A percentile compares a stretch with the other conserved stretches of the same genome.
phyloP scores from a whole-genome alignment of 2,113 vertebrate genomes.

The Siniperca knerii region DNA sequence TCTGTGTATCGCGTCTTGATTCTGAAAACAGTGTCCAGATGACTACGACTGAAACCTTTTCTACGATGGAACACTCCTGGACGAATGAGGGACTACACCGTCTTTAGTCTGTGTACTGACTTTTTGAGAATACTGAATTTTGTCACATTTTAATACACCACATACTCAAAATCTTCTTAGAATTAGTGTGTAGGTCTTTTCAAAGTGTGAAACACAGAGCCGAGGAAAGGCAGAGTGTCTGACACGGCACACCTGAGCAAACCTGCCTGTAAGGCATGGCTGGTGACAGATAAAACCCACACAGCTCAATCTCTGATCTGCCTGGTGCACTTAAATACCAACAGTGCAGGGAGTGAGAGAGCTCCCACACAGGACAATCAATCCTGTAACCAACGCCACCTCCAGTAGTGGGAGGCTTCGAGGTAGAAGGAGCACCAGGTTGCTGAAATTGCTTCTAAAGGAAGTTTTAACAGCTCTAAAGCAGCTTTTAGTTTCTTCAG shows the following conservation, averaged over 20 bases:
- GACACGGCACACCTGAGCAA: conserved; percentile 31
- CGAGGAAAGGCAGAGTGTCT: conserved; percentile 7
- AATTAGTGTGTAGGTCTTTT: background rate
- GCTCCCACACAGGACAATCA: conserved; percentile 55
- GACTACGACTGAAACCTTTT: no score
- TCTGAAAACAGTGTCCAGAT: no score
- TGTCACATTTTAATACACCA: background rate
- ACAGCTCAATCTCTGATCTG: conserved; percentile 49
- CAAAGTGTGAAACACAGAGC: conserved; percentile 27
- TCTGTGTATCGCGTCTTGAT: no score
- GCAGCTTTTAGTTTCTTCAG: conserved; percentile 11
- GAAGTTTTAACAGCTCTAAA: conserved; percentile 3
- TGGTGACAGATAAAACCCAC: conserved; percentile 64
- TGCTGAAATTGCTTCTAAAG: conserved; percentile 10
- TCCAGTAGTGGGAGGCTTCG: conserved; percentile 53
- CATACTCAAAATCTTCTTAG: background rate
- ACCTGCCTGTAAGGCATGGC: conserved; percentile 19
- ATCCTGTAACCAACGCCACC: conserved; percentile 38
- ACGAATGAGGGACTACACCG: no score
- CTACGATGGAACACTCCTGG: no score
- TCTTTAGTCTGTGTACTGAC: background rate
- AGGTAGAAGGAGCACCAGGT: conserved; percentile 3
- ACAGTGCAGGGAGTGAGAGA: conserved; percentile 23
- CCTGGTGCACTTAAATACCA: conserved; percentile 44
- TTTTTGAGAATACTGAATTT: background rate